Evolutionary conservation across 2,113 vertebrate genomes (phyloP).

Genomic region (Narcine bancroftii): DNA sequence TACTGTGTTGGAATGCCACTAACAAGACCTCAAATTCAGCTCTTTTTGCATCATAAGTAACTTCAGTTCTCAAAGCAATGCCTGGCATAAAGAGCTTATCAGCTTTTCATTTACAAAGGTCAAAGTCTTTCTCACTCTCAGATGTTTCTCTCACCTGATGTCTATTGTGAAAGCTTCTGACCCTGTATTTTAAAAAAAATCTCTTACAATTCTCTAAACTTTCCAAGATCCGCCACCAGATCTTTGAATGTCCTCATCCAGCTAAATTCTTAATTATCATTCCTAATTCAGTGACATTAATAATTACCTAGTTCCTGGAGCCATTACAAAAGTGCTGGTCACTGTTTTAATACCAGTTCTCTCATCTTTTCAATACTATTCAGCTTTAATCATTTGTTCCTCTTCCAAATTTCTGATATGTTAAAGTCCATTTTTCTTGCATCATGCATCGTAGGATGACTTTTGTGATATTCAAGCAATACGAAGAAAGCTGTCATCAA

Average conservation of each 20-base stretch:
- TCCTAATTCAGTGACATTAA: background rate
- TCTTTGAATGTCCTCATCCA: no score
- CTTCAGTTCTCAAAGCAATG: background rate
- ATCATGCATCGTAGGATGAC: background rate
- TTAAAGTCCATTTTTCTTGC: background rate
- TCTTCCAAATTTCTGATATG: background rate
- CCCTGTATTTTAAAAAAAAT: background rate
- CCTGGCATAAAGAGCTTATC: background rate
- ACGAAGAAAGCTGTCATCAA: background rate
- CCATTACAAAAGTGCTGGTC: background rate
- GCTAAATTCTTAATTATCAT: background rate
- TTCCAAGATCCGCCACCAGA: background rate
- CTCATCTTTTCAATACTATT: background rate
- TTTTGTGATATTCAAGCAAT: background rate
- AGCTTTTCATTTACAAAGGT: background rate
- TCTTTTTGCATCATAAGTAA: background rate
- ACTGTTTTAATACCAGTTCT: background rate
- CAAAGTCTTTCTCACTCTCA: background rate
- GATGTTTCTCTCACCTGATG: background rate
- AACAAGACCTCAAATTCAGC: background rate
- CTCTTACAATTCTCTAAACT: background rate
- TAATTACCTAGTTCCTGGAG: background rate
- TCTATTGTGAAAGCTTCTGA: background rate
- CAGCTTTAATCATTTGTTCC: background rate
- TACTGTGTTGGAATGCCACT: no score